Evolutionary conservation across 2,797 vertebrate species (phyloP).

Genomic region (Acomys russatus): DNA sequence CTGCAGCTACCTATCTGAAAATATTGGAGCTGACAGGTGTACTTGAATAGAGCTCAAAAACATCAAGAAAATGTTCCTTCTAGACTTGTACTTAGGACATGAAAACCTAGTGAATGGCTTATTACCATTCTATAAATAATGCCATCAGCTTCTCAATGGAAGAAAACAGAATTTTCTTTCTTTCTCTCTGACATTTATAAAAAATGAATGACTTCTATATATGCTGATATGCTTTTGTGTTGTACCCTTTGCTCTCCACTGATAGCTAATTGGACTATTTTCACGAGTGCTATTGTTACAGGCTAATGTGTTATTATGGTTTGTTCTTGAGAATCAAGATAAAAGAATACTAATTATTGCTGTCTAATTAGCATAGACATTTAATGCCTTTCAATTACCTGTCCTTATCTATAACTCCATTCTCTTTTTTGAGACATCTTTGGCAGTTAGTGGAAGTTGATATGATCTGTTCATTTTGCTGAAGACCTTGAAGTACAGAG

Average conservation of each 20-base stretch:
- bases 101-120: constrained; percentile 61
- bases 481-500: constrained; percentile 22
- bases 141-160: constrained; percentile 48
- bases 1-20: not conserved
- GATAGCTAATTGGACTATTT: constrained; percentile 66
- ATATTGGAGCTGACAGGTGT: not conserved
- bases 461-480: constrained; percentile 14
- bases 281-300: constrained; percentile 39
- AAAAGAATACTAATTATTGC: constrained; percentile 44
- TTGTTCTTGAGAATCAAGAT: constrained; percentile 14
- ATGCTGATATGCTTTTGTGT: constrained; percentile 59
- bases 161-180: constrained; percentile 33
- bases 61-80: constrained; percentile 25
- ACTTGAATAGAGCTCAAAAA: constrained; percentile 45
- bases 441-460: not conserved
- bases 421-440: constrained; percentile 13
- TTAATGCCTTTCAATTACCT: constrained; percentile 53
- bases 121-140: constrained; percentile 75
- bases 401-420: constrained; percentile 4
- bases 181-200: constrained; percentile 75
- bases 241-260: constrained; percentile 44
- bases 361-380: constrained; percentile 30
- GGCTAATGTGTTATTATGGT: constrained; percentile 17
- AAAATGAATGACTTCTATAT: constrained; percentile 76
- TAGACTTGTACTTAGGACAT: constrained; percentile 46